phyloP scores from a whole-genome alignment of 2,113 vertebrate species.

The Seriola quinqueradiata region DNA sequence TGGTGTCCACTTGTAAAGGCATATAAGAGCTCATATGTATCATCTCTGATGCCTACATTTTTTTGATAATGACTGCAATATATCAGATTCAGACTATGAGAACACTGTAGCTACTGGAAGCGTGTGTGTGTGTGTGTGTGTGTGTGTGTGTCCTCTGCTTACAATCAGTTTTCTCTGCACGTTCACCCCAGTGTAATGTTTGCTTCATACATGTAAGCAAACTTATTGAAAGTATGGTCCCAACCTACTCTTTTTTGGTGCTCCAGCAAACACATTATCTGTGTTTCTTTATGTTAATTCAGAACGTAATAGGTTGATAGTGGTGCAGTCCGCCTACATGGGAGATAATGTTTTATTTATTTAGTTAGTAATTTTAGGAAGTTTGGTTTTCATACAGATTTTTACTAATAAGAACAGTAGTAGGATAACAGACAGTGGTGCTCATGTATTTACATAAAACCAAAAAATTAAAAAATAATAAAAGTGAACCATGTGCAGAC shows the following conservation, averaged over 20 bases:
- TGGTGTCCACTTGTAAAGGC: conserved; percentile 54
- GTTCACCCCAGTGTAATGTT: conserved; percentile 8
- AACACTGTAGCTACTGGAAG: conserved; percentile 14
- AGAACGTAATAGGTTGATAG: conserved; percentile 20
- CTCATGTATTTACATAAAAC: background rate
- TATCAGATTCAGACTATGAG: conserved; percentile 37
- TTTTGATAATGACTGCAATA: conserved; percentile 65
- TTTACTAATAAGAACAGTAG: background rate
- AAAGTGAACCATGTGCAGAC: background rate
- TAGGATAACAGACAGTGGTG: background rate
- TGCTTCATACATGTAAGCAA: conserved; percentile 12
- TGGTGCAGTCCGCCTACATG: background rate
- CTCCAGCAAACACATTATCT: conserved; percentile 30
- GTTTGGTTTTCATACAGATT: background rate
- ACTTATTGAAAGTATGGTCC: conserved; percentile 17
- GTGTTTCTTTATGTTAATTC: conserved; percentile 30
- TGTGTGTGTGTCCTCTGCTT: background rate
- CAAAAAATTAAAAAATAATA: background rate
- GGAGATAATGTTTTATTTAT: conserved; percentile 21
- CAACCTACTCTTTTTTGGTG: background rate
- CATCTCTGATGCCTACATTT: conserved; percentile 54
- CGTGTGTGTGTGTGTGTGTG: conserved; percentile 3
- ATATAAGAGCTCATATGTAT: conserved; percentile 51
- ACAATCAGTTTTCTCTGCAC: conserved; percentile 1
- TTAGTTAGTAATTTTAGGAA: background rate